These are phyloP conservation scores for Laspeyria flexula DNA, from an alignment of 2,888 invertebrate genomes.

Conservation along the genomic window DNA sequence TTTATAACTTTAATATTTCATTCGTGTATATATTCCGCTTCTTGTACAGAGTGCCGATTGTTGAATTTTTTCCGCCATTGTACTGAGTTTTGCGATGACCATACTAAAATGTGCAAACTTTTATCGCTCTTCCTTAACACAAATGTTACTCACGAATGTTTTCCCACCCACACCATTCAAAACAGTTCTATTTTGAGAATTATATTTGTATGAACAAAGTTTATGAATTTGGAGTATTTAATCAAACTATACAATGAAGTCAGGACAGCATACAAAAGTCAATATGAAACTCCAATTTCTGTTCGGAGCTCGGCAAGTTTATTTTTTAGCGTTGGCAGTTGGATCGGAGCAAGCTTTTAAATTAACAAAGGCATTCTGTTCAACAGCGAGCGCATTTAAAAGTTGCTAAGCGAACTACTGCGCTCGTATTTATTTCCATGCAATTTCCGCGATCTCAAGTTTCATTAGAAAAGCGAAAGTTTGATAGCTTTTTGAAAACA, in stretches of 20 bases:
- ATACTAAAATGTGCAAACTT: constrained; percentile 45
- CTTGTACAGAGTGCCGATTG: constrained; percentile 53
- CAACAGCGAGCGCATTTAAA: constrained; percentile 66
- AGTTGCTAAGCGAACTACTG: constrained; percentile 69
- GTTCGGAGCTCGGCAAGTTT: constrained; percentile 41
- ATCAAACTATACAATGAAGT: constrained; percentile 40
- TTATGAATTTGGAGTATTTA: constrained; percentile 30
- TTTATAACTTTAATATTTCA: constrained; percentile 65
- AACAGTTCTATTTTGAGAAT: constrained; percentile 10
- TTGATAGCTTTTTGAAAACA: constrained; percentile 56
- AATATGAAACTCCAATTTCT: constrained; percentile 53
- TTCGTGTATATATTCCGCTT: constrained; percentile 47
- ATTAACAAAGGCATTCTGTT: constrained; percentile 75
- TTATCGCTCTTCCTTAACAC: constrained; percentile 23
- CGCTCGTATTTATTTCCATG: constrained; percentile 73
- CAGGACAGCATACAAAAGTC: constrained; percentile 40
- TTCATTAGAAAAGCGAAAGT: constrained; percentile 73
- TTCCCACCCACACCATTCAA: constrained; percentile 3
- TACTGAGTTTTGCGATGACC: constrained; percentile 44
- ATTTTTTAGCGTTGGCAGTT: constrained; percentile 54
- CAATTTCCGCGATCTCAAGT: constrained; percentile 71
- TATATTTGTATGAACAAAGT: constrained; percentile 10
- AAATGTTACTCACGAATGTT: constrained; percentile 16
- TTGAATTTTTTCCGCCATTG: constrained; percentile 57
- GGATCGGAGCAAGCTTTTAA: constrained; percentile 65